phyloP scores from a whole-genome alignment of 2,888 invertebrate genomes.

The Rhagonycha fulva region DNA sequence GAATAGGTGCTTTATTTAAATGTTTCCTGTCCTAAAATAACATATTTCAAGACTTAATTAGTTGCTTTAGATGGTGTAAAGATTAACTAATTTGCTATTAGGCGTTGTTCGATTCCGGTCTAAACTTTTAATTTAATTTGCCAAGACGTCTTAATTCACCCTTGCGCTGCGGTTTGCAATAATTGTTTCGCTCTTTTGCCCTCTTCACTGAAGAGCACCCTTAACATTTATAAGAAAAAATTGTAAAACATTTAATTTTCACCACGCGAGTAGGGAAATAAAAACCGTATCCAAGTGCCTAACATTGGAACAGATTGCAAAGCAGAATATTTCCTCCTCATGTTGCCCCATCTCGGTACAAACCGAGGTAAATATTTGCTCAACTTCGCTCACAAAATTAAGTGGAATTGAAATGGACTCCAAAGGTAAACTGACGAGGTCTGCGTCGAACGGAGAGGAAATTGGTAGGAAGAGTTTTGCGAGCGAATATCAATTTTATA shows the following conservation, averaged over 20 bases:
- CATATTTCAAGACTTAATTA: conserved; percentile 51
- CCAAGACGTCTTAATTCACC: neutral
- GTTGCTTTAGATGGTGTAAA: conserved; percentile 46
- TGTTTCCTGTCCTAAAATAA: conserved; percentile 51
- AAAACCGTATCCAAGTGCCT: conserved; percentile 28
- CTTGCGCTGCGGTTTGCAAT: too few relatives aligned
- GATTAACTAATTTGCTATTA: conserved; percentile 40
- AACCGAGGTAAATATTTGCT: conserved; percentile 56
- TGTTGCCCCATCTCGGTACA: conserved; percentile 46
- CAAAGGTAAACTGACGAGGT: conserved; percentile 53
- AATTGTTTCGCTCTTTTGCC: too few relatives aligned
- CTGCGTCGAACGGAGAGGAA: conserved; percentile 33
- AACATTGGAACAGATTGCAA: conserved; percentile 40
- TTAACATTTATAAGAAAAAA: neutral
- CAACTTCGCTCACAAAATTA: conserved; percentile 57
- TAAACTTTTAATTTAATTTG: neutral
- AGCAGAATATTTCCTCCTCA: conserved; percentile 31
- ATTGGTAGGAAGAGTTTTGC: conserved; percentile 30
- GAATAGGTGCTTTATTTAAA: conserved; percentile 53
- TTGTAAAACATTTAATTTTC: neutral
- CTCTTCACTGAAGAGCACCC: too few relatives aligned
- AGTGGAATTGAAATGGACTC: conserved; percentile 59
- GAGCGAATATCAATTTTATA: conserved; percentile 18
- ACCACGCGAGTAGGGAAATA: neutral
- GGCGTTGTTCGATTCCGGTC: conserved; percentile 7